A percentile compares a stretch with the other conserved stretches of the same genome.
Evolutionary conservation across 2,888 invertebrate genomes (phyloP).

Genomic region (Julus scandinavius): DNA sequence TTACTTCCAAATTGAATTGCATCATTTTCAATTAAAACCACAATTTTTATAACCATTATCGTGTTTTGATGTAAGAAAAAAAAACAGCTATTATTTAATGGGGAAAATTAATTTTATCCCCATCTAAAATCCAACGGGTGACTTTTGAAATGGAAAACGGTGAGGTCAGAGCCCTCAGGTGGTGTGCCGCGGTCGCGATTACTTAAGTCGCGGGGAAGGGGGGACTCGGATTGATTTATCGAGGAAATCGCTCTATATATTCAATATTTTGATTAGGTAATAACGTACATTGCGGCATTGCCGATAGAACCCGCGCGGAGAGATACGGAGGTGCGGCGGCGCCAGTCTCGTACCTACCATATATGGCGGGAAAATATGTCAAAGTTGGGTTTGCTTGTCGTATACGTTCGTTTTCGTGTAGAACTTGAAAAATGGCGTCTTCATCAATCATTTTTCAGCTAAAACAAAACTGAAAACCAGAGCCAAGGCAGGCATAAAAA

Average conservation of each 20-base stretch:
- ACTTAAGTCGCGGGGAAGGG: not conserved
- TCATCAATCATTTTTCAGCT: conserved; percentile 17
- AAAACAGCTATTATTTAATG: too few relatives aligned
- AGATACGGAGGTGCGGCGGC: not conserved
- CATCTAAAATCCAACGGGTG: not conserved
- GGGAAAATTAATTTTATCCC: too few relatives aligned
- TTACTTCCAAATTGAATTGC: too few relatives aligned
- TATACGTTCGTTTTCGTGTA: not conserved
- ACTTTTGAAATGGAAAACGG: not conserved
- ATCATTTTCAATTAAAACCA: too few relatives aligned
- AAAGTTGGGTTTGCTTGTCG: not conserved
- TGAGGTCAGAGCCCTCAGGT: not conserved
- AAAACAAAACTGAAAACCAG: not conserved
- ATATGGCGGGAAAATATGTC: not conserved
- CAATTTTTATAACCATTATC: too few relatives aligned
- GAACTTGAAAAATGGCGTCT: conserved; percentile 13
- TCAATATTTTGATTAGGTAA: not conserved
- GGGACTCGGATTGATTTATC: not conserved
- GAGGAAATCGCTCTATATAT: not conserved
- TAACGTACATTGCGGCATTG: not conserved
- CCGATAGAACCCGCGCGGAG: not conserved
- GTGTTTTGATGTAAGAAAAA: too few relatives aligned
- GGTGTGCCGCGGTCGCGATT: not conserved
- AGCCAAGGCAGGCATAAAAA: not conserved
- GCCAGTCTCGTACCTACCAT: not conserved